Evolutionary conservation across 2,797 vertebrate genomes (phyloP).

Genomic region (Molossus molossus): DNA sequence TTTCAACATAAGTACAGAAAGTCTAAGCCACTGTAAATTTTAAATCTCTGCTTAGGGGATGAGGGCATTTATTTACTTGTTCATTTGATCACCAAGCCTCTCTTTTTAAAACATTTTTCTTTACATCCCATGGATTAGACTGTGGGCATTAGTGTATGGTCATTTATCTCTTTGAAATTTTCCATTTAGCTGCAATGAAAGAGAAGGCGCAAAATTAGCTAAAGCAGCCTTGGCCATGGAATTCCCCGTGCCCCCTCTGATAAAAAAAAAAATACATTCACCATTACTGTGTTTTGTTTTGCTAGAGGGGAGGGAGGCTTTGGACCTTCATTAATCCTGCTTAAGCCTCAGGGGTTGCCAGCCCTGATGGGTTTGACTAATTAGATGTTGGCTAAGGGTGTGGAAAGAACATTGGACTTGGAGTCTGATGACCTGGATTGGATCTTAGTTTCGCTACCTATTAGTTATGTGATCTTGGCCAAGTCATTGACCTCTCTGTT

Average conservation of each 20-base stretch:
- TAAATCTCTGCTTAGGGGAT: not conserved
- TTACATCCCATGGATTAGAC: conserved; percentile 28
- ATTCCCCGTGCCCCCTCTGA: not conserved
- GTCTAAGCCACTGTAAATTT: not conserved
- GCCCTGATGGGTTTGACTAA: not conserved
- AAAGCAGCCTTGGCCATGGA: not conserved
- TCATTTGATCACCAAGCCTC: conserved; percentile 55
- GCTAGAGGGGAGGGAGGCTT: not conserved
- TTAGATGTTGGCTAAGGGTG: not conserved
- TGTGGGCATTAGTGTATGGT: not conserved
- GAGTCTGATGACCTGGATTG: not conserved
- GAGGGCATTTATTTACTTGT: conserved; percentile 18
- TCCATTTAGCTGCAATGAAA: conserved; percentile 19
- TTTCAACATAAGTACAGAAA: conserved; percentile 72
- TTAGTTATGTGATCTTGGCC: not conserved
- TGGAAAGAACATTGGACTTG: conserved; percentile 1
- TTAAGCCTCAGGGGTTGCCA: not conserved
- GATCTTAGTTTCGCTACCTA: not conserved
- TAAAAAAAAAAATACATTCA: not conserved
- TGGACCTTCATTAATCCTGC: not conserved
- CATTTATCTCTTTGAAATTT: conserved; percentile 69
- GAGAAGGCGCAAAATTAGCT: not conserved
- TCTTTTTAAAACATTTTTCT: conserved; percentile 69
- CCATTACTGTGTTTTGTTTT: not conserved
- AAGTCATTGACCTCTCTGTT: not conserved